A percentile compares a stretch with the other conserved stretches of the same genome.
Evolutionary conservation across 2,888 invertebrate genomes (phyloP).

Genomic region (Lypha dubia): DNA sequence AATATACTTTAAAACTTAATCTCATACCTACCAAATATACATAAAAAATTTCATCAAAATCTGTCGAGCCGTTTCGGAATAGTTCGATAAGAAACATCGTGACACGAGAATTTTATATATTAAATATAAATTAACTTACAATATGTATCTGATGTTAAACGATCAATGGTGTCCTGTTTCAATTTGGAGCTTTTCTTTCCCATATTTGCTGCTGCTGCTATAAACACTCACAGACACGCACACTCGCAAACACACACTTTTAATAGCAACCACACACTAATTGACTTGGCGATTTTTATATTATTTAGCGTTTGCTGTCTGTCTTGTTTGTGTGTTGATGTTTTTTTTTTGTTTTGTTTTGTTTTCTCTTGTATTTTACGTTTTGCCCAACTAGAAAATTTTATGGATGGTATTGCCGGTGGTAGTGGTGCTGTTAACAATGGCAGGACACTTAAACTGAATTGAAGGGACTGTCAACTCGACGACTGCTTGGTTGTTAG

Average conservation of each 20-base stretch:
- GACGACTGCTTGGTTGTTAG: neutral
- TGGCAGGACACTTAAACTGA: neutral
- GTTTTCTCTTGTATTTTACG: neutral
- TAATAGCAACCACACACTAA: constrained; percentile 2
- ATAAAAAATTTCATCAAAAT: no score
- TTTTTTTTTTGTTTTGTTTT: neutral
- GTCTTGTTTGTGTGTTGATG: constrained; percentile 22
- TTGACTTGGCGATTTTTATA: no score
- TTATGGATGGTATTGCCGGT: neutral
- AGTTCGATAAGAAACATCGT: no score
- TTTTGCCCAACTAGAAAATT: neutral
- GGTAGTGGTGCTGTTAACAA: neutral
- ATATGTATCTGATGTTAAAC: constrained; percentile 95
- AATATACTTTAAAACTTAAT: no score
- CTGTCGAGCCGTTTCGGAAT: no score
- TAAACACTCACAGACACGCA: constrained; percentile 13
- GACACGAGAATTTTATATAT: no score
- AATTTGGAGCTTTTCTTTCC: constrained; percentile 98
- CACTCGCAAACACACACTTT: constrained; percentile 8
- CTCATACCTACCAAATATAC: no score
- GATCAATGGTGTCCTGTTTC: constrained; percentile 97
- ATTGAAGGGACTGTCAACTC: no score
- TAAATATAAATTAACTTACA: constrained; percentile 87
- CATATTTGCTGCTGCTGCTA: constrained; percentile 85
- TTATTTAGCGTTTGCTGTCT: constrained; percentile 1